Evolutionary conservation across 1,140 invertebrate genomes (phyloP), one percentile per base, ranked within the genome.

Genomic region (Heliconius nattereri): DNA sequence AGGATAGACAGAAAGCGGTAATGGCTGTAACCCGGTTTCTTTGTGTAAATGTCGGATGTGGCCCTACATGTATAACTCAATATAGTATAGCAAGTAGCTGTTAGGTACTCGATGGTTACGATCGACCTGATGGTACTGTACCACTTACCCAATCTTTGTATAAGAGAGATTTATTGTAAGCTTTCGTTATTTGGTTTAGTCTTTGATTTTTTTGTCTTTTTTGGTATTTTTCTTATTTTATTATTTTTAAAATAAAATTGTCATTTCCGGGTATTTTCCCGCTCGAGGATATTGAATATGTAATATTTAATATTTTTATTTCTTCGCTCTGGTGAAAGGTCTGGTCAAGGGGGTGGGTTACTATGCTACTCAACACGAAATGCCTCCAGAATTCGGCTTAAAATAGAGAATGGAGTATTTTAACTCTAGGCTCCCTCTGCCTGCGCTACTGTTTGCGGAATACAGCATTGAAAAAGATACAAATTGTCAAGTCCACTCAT

Each of bases 11-110:
- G 73, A 71, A 75, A 75, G 73, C 71, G 35, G 71, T 72, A 72
- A 37, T 72, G 71, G 35, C 78, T 49, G 60, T 79, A 79, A 74
- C 78, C 78, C 52, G 78, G 73, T 79, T 79, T 70, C 78, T 79
- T 79, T 79, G 78, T 74, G 78, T 75, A 79, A 74, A 75, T 70
- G 37, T 75, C 54, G 73, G 54, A 79, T 74, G 70, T 74, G 73
- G 78, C 78, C 73, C 72, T 75, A 57, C 71, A 78, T 57, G 1
- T 74, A 70, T 70, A 79, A 70, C 54, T 35, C 78, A 45, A 79
- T 71, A 26, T 37, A 23, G 72, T 74, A 40, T 74, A 79, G 73
- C 73, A 74, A 74, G 32, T 35, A 35, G 32, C 71, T 73, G 52
- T 76, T 40, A 76, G 75, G 54, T 73, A 78, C 73, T 29, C 32